Evolutionary conservation across 1,140 invertebrate species (phyloP).

Genomic region (Drosophila grimshawi): DNA sequence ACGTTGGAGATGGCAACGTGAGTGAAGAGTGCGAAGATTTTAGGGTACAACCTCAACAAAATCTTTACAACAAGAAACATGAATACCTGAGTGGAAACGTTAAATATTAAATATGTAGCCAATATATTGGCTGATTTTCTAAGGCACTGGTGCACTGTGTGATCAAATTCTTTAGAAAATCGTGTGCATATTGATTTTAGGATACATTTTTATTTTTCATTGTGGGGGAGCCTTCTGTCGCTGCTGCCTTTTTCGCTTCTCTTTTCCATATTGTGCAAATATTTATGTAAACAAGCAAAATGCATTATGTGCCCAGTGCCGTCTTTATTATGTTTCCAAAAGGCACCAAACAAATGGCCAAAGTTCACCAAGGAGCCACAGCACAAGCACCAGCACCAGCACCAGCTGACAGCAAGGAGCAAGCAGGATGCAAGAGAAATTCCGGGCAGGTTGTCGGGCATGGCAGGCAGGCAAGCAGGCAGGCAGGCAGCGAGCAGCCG

Average conservation of each 20-base stretch:
- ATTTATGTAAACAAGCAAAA: slow-evolving; percentile 60
- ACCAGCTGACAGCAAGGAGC: slow-evolving; percentile 11
- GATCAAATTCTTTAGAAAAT: not conserved
- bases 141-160: not conserved
- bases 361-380: slow-evolving; percentile 33
- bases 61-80: not conserved
- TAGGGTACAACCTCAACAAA: not conserved
- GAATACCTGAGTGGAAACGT: not conserved
- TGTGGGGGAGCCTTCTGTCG: slow-evolving; percentile 10
- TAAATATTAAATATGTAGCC: not conserved
- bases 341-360: slow-evolving; percentile 48
- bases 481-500: slow-evolving; percentile 16
- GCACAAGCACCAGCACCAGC: slow-evolving; percentile 7
- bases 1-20: slow-evolving; percentile 34
- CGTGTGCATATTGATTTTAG: not conserved
- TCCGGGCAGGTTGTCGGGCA: not conserved
- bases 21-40: not conserved
- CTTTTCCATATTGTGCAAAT: slow-evolving; percentile 41
- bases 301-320: slow-evolving; percentile 52
- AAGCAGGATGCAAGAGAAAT: slow-evolving; percentile 4
- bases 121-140: slow-evolving; percentile 1
- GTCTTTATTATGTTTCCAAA: slow-evolving; percentile 57
- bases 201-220: not conserved
- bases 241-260: not conserved
- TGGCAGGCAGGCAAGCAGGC: not conserved